Conservation (phyloP, 2,797 vertebrate genomes). For the Girardinus metallicus region DNA sequence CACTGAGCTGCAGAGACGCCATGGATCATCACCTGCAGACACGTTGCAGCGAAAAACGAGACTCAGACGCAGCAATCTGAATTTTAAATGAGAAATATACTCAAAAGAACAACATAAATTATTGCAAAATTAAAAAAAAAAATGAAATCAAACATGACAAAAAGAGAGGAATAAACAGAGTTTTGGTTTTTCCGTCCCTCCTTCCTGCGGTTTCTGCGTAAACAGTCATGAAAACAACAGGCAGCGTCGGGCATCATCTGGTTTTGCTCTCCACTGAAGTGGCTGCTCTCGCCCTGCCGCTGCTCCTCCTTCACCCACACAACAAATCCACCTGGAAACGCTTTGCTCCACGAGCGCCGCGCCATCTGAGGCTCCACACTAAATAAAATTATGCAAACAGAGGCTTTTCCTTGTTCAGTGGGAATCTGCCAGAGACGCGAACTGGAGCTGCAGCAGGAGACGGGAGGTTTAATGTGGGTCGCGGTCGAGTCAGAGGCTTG, state of each 20-base stretch:
- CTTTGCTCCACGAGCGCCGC: neutral
- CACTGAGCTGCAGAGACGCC: neutral
- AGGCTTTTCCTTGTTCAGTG: slow-evolving; percentile 20
- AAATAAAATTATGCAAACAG: slow-evolving; percentile 16
- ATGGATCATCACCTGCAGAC: neutral
- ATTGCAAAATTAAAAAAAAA: neutral
- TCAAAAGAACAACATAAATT: neutral
- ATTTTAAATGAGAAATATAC: neutral
- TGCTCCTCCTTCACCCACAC: neutral
- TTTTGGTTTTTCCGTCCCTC: neutral
- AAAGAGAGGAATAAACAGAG: neutral
- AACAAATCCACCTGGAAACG: neutral
- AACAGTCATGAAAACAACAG: slow-evolving; percentile 1
- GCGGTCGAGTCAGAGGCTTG: neutral
- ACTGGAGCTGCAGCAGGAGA: slow-evolving; percentile 1
- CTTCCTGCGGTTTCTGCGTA: neutral
- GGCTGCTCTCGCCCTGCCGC: neutral
- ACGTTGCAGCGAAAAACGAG: neutral
- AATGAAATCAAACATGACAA: neutral
- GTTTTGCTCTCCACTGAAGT: slow-evolving; percentile 4
- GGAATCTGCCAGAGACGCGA: neutral
- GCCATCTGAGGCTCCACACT: neutral
- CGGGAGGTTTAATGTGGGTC: slow-evolving; percentile 20
- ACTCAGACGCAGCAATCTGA: too few species aligned
- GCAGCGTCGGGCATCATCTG: neutral